These are phyloP conservation scores for Ictalurus punctatus DNA, from an alignment of 2,113 vertebrate genomes.

Conservation along the genomic window DNA sequence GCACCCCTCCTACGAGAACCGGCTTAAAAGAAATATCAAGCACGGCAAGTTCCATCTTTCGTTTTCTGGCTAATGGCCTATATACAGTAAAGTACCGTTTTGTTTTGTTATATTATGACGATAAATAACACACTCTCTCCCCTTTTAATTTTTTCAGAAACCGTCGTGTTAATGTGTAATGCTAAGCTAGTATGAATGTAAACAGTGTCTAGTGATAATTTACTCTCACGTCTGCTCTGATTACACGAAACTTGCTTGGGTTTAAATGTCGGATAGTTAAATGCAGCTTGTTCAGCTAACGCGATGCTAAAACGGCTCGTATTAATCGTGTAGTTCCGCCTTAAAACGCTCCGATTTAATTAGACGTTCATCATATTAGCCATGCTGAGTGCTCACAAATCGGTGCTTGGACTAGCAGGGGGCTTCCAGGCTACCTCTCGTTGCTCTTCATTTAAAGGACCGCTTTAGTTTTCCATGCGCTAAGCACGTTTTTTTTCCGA, in stretches of 20 bases:
- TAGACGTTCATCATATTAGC: not conserved
- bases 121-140: too few species aligned
- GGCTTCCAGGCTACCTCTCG: not conserved
- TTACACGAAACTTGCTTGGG: not conserved
- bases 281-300: too few species aligned
- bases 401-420: not conserved
- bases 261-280: not conserved
- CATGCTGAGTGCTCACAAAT: not conserved
- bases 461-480: slow-evolving; percentile 13
- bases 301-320: not conserved
- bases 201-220: not conserved
- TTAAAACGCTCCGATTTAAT: not conserved
- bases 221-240: not conserved
- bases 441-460: not conserved
- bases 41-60: too few species aligned
- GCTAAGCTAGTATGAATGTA: not conserved
- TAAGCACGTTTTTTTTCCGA: not conserved
- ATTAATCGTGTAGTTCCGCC: not conserved
- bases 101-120: too few species aligned
- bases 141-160: too few species aligned
- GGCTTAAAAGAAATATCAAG: too few species aligned
- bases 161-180: not conserved
- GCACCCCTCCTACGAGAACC: too few species aligned
- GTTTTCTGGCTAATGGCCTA: too few species aligned
- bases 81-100: too few species aligned